Evolutionary conservation across 1,140 invertebrate species (phyloP), one percentile per base, ranked within the genome.

Genomic region (Papilio xuthus): DNA sequence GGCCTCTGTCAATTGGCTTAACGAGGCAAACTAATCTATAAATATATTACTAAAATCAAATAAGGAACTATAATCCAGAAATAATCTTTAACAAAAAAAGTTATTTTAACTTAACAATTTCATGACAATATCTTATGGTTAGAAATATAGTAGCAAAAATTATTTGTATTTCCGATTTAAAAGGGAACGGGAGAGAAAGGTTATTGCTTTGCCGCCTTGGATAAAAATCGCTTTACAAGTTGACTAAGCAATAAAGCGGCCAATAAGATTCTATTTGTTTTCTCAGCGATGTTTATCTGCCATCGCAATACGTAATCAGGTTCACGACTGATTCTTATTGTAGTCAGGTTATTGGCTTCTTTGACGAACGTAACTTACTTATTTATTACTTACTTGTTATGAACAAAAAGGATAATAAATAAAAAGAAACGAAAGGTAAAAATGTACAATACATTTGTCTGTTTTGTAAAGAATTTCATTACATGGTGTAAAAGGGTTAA

Each of bases 201-300:
- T 63, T 63, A 72, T 72, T 72, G 70, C 70, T 44, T 72, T 1
- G 2, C 41, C 41, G 37, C 42, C 23, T 72, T 12, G 41, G 41
- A 72, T 72, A 47, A 72, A 72, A 72, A 72, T 44, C 12, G 41
- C 23, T 63, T 63, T 28, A 47, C 42, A 42, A 72, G n/a, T 26
- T 72, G 41, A 72, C 70, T 72, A 47, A 44, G 70, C 70, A 72
- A 44, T 44, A 44, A 72, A 13, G n/a, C 70, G 41, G 42, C n/a
- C 41, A 72, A 72, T 72, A 72, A 72, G 70, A 72, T 47, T 72
- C 70, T 72, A 72, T 72, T 72, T 72, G 70, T 72, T 72, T 72
- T 44, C 70, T n/a, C 42, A 63, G 42, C 41, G 42, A 72, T 72
- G 70, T 72, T 72, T 72, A 72, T 72, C 70, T 72, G 9, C 70